phyloP scores from a whole-genome alignment of 2,113 vertebrate species.

The Cebidichthys violaceus region DNA sequence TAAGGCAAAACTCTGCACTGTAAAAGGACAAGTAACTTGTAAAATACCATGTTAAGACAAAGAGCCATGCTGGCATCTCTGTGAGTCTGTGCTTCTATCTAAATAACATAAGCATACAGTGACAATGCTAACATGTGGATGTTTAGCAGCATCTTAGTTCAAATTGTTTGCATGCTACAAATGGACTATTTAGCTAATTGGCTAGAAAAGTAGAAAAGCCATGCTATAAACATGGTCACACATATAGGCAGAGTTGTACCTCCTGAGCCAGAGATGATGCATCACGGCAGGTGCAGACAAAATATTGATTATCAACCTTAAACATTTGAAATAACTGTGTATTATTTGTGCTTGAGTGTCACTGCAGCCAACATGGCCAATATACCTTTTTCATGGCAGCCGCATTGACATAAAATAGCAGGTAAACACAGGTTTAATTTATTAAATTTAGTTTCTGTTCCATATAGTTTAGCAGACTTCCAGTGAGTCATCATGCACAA shows the following conservation, averaged over 20 bases:
- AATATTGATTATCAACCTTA: not conserved
- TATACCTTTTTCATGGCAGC: too few relatives aligned
- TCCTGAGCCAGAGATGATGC: not conserved
- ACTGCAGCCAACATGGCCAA: not conserved
- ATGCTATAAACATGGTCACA: not conserved
- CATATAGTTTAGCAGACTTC: too few relatives aligned
- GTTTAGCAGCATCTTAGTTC: not conserved
- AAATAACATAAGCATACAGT: not conserved
- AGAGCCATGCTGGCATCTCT: constrained; percentile 2
- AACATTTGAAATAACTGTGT: not conserved
- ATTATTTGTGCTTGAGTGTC: not conserved
- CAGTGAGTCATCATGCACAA: too few relatives aligned
- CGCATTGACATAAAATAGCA: too few relatives aligned
- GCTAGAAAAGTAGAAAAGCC: not conserved
- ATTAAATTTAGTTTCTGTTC: not conserved
- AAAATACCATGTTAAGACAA: not conserved
- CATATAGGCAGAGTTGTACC: not conserved
- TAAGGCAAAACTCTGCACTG: not conserved
- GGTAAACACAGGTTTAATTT: too few relatives aligned
- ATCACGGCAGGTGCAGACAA: not conserved
- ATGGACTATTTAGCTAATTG: not conserved
- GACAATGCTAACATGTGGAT: not conserved
- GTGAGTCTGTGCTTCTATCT: not conserved
- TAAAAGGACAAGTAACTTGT: not conserved
- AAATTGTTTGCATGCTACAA: not conserved